These are phyloP conservation scores for Alloplasta piceator DNA, from an alignment of 2,888 invertebrate species.

Conservation along the genomic window DNA sequence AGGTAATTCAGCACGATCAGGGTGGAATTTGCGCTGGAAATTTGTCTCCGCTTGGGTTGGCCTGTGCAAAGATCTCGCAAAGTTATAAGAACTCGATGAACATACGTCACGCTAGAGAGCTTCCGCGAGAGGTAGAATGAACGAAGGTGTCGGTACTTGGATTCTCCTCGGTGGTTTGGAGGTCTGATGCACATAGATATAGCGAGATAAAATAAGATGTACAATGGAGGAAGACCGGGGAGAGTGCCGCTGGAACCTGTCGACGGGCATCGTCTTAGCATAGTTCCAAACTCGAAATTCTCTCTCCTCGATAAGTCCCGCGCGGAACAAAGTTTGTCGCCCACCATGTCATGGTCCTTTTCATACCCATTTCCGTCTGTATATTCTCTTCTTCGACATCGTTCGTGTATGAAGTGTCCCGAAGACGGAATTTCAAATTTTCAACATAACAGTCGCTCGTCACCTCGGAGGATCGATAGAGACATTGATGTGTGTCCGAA, in stretches of 20 bases:
- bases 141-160: conserved; percentile 18
- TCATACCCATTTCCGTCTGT: conserved; percentile 16
- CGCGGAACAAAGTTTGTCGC: conserved; percentile 47
- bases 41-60: neutral
- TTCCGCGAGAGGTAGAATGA: conserved; percentile 10
- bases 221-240: neutral
- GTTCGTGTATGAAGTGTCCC: conserved; percentile 42
- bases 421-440: conserved; percentile 61
- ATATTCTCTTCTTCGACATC: conserved; percentile 14
- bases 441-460: conserved; percentile 39
- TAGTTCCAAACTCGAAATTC: conserved; percentile 50
- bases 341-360: conserved; percentile 29
- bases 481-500: conserved; percentile 50
- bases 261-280: conserved; percentile 55
- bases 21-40: neutral
- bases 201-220: neutral
- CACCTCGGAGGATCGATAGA: conserved; percentile 46
- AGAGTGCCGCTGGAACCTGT: conserved; percentile 13
- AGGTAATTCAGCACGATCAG: too few relatives aligned
- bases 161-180: conserved; percentile 22
- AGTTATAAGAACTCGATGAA: conserved; percentile 19
- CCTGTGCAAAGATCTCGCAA: neutral
- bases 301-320: conserved; percentile 56
- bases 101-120: conserved; percentile 11
- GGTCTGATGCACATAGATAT: neutral